These are phyloP conservation scores for Vultur gryphus DNA, from an alignment of 2,797 vertebrate species.

Conservation along the genomic window DNA sequence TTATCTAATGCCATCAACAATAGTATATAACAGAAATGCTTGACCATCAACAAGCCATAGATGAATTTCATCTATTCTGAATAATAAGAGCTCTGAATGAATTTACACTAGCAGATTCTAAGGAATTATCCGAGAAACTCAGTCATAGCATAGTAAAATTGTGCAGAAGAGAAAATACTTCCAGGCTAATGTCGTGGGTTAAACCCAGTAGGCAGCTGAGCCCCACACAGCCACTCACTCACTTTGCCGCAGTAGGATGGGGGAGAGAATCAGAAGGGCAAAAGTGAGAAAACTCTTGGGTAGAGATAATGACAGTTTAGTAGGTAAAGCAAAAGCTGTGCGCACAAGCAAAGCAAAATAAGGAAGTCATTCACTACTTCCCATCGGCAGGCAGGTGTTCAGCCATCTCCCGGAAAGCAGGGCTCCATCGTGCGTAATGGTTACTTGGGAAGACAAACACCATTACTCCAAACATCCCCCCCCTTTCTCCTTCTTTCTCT, in stretches of 20 bases:
- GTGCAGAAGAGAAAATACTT: background rate
- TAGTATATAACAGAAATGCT: background rate
- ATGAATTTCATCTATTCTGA: background rate
- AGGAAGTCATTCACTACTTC: background rate
- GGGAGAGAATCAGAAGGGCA: background rate
- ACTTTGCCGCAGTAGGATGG: no score
- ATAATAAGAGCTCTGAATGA: background rate
- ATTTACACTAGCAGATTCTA: background rate
- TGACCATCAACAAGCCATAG: background rate
- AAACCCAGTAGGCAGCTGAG: background rate
- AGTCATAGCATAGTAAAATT: background rate
- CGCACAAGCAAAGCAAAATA: background rate
- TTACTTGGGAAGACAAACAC: background rate
- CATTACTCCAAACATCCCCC: rapidly evolving
- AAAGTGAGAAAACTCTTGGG: background rate
- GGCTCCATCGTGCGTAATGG: rapidly evolving
- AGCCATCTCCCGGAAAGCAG: no score
- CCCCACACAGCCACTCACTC: rapidly evolving
- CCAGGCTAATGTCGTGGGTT: background rate
- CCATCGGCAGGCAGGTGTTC: rapidly evolving
- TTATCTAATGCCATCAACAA: background rate
- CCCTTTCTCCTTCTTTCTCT: rapidly evolving
- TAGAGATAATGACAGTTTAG: background rate
- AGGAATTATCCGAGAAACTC: background rate
- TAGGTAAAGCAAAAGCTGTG: background rate